A percentile compares a stretch with the other conserved stretches of the same genome.
Evolutionary conservation across 2,113 vertebrate species (phyloP).

Genomic region (Vulpes vulpes): DNA sequence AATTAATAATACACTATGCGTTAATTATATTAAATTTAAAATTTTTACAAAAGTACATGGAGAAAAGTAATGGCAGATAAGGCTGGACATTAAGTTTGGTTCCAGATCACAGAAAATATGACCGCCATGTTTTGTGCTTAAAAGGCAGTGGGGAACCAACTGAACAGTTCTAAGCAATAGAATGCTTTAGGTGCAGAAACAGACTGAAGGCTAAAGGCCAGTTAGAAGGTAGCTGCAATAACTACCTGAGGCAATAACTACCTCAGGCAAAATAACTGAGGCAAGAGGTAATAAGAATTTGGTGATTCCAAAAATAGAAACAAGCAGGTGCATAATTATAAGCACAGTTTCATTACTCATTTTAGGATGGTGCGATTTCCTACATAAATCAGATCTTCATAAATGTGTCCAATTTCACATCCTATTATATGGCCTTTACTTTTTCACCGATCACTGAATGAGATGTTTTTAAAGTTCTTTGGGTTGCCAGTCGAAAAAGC

Average conservation of each 20-base stretch:
- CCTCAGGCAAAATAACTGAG: conserved; percentile 21
- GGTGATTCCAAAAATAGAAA: conserved; percentile 73
- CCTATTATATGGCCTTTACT: conserved; percentile 61
- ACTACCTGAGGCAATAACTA: background rate
- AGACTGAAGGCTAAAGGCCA: conserved; percentile 58
- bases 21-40: background rate
- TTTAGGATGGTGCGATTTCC: conserved; percentile 69
- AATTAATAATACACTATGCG: background rate
- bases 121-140: background rate
- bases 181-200: background rate
- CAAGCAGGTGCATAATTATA: conserved; percentile 76
- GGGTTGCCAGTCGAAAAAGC: background rate
- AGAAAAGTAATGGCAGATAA: conserved; percentile 45
- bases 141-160: background rate
- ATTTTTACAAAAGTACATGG: background rate
- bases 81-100: conserved; percentile 4
- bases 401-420: conserved; percentile 51
- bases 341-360: conserved; percentile 70
- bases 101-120: conserved; percentile 33
- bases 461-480: background rate
- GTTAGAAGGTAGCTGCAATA: conserved; percentile 52
- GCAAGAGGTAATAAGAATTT: conserved; percentile 64
- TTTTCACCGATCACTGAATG: conserved; percentile 4
- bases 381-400: conserved; percentile 74
- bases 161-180: conserved; percentile 31